phyloP scores from a whole-genome alignment of 2,888 invertebrate species.

The Periphyllus acericola region DNA sequence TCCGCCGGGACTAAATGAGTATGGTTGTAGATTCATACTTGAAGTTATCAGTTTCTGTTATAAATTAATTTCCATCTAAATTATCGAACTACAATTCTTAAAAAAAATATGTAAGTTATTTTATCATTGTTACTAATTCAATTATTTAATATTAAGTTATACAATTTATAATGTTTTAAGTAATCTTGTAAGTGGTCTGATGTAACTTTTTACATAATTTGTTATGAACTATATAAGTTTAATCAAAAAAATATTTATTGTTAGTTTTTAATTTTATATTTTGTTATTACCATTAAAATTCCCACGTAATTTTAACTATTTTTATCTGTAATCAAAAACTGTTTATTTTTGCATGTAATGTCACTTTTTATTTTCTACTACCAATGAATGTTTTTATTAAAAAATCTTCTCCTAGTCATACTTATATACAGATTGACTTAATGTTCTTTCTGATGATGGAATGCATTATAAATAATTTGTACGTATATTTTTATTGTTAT shows the following conservation, averaged over 20 bases:
- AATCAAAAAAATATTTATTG: not conserved
- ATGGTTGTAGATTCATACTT: not conserved
- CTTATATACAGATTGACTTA: not conserved
- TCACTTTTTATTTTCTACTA: not conserved
- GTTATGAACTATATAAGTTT: not conserved
- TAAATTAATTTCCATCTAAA: not conserved
- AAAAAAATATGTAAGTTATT: not conserved
- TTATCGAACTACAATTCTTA: not conserved
- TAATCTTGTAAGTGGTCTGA: not conserved
- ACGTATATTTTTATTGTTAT: not conserved
- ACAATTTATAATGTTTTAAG: not conserved
- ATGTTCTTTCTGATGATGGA: not conserved
- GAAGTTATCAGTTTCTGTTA: not conserved
- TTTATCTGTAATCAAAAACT: not conserved
- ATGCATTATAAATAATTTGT: not conserved
- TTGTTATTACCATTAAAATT: not conserved
- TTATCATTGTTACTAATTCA: slow-evolving; percentile 6
- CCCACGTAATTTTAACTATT: not conserved
- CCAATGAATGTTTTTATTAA: slow-evolving; percentile 33
- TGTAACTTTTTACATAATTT: not conserved
- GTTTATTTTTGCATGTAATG: not conserved
- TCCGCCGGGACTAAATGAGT: not conserved
- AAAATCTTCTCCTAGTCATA: slow-evolving; percentile 4
- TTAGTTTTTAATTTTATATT: not conserved
- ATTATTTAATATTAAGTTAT: not conserved